Evolutionary conservation across 2,113 vertebrate species (phyloP), one percentile per base, ranked within the genome.

Genomic region (Porphyrio hochstetteri): DNA sequence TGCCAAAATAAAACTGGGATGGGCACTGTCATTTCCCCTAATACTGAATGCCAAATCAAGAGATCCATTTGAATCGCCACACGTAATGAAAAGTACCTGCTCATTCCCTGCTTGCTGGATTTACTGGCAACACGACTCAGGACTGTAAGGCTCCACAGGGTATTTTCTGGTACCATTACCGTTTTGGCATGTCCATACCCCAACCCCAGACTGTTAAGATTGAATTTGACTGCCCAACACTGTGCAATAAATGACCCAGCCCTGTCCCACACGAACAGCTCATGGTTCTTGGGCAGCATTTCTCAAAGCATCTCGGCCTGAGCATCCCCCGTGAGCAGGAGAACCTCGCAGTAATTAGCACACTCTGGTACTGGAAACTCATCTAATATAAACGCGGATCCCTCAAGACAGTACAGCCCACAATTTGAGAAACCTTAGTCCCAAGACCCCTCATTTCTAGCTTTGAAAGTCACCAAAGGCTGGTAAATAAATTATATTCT

Each of bases 111-210:
- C 64, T 69, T 64, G 77, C 20, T 88, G 44, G 50, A 76, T 21
- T 86, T 48, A 84, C 2, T 57, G 50, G 69, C 86, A 67, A 57
- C n/a, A 67, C 44, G 67, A 68, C 3, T 42, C 56, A 93, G 56
- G 64, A 53, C 52, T 56, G 28, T 17, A 21, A 64, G n/a, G 57
- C 19, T 36, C 1, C 1, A 16, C 2, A 25, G 48, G 50, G 7
- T 61, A 33, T 55, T 42, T 77, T 70, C 53, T 79, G 77, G n/a
- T 52, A 13, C 14, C 5, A 1, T 44, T 1, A 40, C 20, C 9
- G 5, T 86, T 88, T 83, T 0, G 1, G n/a, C 2, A 1, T 9
- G 35, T 5, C 38, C 2, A 0, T 1, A 4, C 29, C 28, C 56
- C 56, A 67, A 63, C 0, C 5, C 0, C 5, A 27, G 56, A 60